Base-by-base conservation (phyloP, 2,888 invertebrate species). In the Hirtodrosophila cameraria region DNA sequence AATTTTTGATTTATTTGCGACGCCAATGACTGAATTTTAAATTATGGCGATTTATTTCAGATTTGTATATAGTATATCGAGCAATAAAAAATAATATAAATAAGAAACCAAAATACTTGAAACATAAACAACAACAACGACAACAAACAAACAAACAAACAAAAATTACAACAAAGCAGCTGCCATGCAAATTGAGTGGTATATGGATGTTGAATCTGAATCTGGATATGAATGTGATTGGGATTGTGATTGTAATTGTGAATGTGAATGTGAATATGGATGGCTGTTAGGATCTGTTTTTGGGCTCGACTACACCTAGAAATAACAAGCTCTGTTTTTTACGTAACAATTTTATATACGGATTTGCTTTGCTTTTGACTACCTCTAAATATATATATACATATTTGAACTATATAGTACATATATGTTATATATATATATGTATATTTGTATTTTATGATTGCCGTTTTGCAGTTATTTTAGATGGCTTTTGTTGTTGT, bases 21-120 rank as follows among this genome's bases (percentile, higher is more conserved):
- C 82, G 79, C 82, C 82, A 79, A 68, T 80, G 80, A 82, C 82
- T 80, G 80, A 79, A 80, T 80, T 80, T 82, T 67, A 82, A 77
- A 80, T 79, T 73, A 77, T 77, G 58, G 30, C 79, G 77, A 80
- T 80, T 80, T 82, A 82, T 82, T 70, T 70, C 80, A 55, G 63
- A 82, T 75, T 77, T 82, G 58, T 70, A 57, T 54, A 53, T 43
- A 38, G n/a, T n/a, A n/a, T n/a, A n/a, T n/a, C 33, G 8, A 25
- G 35, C 16, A 45, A 20, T 31, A 28, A 57, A 28, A 39, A 50
- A 25, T 18, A 46, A 65, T 39, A 63, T 57, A 38, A 46, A 33
- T 9, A 53, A n/a, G 28, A 57, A 25, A 41, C 30, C 11, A 7
- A 49, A 16, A 38, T 1, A 41, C 15, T 27, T n/a, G 9, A 25